Evolutionary conservation across 2,888 invertebrate genomes (phyloP), one percentile per base, ranked within the genome.

Genomic region (Julus scandinavius): DNA sequence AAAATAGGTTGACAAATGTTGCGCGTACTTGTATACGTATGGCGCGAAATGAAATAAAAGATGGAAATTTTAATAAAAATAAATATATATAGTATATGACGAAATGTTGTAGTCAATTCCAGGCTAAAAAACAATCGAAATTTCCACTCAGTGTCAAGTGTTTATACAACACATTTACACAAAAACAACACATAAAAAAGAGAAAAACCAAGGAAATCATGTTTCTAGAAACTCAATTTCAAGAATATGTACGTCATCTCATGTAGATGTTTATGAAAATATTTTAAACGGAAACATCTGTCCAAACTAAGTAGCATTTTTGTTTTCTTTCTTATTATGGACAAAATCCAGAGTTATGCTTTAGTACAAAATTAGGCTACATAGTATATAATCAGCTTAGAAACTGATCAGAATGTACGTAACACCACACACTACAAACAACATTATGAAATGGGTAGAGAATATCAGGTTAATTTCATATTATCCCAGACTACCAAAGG

Each of bases 1-100:
- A n/a, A 58, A 54, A 85, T 80, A 9, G 38, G 29, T 13, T 80
- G 80, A 80, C 80, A 80, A 38, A 80, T 80, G 45, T 45, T 45
- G 7, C 45, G 80, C 80, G 80, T 20, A 29, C 29, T 29, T 29
- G 29, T 29, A 1, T 80, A 80, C 38, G 29, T 80, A 80, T 80
- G 80, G 80, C 29, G 80, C 29, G 80, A 80, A 80, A 20, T 38
- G 80, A 80, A 80, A 80, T 80, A 80, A 80, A 80, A 80, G 38
- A 80, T 80, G 80, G 13, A 9, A 11, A 80, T 80, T 80, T 80
- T 80, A 80, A 80, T 80, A 38, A 80, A 45, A 80, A 63, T 63
- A 29, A 72, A 72, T 29, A 29, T 29, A 29, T 1, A 29, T 29
- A 29, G 1, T 29, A 38, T 80, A 54, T 11, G 72, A 72, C 72